Percentiles rank a stretch among this genome's conserved stretches.
These are phyloP conservation scores for Apamea crenata DNA, from an alignment of 2,888 invertebrate species.

Conservation along the genomic window DNA sequence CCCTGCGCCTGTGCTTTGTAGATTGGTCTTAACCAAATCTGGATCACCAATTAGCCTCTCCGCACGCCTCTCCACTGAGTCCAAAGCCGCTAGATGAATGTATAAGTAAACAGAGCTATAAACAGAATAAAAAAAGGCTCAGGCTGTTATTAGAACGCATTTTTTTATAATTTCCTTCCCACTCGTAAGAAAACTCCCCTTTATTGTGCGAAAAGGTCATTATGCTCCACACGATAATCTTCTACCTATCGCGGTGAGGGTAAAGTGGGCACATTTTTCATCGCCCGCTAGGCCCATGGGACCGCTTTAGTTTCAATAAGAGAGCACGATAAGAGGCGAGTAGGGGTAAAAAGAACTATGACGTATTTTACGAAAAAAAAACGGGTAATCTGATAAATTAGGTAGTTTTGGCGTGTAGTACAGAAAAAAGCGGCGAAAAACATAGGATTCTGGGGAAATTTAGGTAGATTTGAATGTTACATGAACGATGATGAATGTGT, in stretches of 20 bases:
- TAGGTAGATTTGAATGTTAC: background rate
- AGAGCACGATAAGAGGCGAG: constrained; percentile 75
- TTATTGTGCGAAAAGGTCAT: constrained; percentile 62
- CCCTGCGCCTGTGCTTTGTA: too few species aligned
- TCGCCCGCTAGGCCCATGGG: constrained; percentile 75
- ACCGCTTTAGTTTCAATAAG: constrained; percentile 84
- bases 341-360: constrained; percentile 67
- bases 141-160: constrained; percentile 18
- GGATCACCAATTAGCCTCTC: too few species aligned
- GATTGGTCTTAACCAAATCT: too few species aligned
- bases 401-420: constrained; percentile 26
- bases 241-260: constrained; percentile 69
- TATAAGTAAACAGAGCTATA: background rate
- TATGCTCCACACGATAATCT: constrained; percentile 75
- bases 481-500: background rate
- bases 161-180: constrained; percentile 47
- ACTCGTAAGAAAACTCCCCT: constrained; percentile 43
- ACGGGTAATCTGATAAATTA: constrained; percentile 67
- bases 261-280: constrained; percentile 79
- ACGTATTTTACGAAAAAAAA: constrained; percentile 63
- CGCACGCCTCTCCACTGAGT: too few species aligned
- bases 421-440: background rate
- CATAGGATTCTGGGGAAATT: background rate
- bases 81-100: too few species aligned
- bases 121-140: constrained; percentile 2